Conservation (phyloP, 2,797 vertebrate genomes). For the Austrolebias charrua region DNA sequence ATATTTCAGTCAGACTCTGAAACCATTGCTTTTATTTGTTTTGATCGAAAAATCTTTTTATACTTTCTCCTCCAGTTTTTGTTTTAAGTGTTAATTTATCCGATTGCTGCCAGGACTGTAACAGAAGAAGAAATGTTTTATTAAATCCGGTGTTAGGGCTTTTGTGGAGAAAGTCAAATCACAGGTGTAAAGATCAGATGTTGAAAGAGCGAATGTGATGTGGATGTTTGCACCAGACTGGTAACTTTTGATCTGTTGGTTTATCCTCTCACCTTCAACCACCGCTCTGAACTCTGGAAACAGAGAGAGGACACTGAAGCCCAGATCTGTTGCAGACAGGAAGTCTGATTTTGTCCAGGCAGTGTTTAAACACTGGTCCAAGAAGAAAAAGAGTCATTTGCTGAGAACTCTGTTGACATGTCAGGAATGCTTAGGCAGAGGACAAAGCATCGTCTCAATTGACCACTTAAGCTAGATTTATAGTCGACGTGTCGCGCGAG, state of each 20-base stretch:
- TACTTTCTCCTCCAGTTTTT: background rate
- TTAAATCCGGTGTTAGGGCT: too few relatives aligned
- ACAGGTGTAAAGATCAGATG: background rate
- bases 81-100: background rate
- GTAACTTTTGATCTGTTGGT: background rate
- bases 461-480: too few relatives aligned
- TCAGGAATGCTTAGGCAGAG: background rate
- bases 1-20: background rate
- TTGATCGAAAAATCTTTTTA: background rate
- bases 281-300: conserved; percentile 7
- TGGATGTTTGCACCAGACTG: background rate
- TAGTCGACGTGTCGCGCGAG: too few relatives aligned
- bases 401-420: background rate
- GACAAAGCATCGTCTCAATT: too few relatives aligned
- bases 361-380: background rate
- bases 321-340: background rate
- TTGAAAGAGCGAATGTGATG: background rate
- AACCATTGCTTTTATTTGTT: background rate
- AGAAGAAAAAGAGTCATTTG: background rate
- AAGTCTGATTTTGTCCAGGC: background rate
- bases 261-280: conserved; percentile 4
- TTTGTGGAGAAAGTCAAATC: too few relatives aligned
- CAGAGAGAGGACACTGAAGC: conserved; percentile 6
- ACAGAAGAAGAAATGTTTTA: too few relatives aligned
- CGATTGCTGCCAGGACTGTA: background rate